Conservation (phyloP, 2,113 vertebrate species). For the Uria aalge region DNA sequence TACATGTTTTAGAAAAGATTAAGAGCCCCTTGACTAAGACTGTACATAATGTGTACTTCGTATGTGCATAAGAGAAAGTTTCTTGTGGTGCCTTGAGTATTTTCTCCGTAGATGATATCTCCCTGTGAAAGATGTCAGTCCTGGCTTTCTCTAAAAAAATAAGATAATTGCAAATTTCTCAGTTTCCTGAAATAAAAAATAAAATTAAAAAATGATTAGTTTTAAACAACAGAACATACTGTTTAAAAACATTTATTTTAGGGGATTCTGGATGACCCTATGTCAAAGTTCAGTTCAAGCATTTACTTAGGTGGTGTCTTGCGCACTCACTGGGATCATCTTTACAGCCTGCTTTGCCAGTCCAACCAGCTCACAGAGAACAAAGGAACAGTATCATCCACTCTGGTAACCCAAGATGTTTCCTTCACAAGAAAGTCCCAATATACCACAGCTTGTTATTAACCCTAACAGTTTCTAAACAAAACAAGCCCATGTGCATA, state of each 20-base stretch:
- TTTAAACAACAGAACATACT: background rate
- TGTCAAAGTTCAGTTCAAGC: background rate
- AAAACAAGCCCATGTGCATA: background rate
- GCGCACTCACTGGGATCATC: background rate
- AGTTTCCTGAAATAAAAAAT: background rate
- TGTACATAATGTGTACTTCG: accelerated
- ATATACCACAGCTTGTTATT: background rate
- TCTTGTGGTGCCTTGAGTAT: background rate
- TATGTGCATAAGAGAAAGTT: background rate
- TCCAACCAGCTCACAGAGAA: background rate
- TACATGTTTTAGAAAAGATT: background rate
- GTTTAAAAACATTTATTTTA: background rate
- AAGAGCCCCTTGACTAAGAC: background rate
- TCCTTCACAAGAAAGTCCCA: background rate
- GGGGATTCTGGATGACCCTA: background rate
- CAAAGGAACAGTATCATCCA: background rate
- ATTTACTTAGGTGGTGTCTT: background rate
- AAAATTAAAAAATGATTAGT: background rate
- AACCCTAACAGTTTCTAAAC: background rate
- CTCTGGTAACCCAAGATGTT: background rate
- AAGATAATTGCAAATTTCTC: background rate
- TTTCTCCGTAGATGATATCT: background rate
- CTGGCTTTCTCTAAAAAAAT: background rate
- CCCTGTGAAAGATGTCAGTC: background rate
- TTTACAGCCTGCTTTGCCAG: background rate